phyloP scores from a whole-genome alignment of 2,797 vertebrate genomes.

The Tinamus major region DNA sequence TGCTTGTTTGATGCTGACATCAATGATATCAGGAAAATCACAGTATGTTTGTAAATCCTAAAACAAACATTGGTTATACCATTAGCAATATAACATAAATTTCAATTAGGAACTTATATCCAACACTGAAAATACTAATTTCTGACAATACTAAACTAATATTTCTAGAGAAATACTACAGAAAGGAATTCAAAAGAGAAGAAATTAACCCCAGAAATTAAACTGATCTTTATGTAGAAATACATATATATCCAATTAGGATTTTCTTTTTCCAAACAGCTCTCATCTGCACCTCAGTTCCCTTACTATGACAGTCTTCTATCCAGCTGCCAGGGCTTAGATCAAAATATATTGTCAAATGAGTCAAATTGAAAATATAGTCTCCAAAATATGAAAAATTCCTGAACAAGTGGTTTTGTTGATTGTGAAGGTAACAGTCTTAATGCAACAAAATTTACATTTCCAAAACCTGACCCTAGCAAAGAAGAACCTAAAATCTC shows the following conservation, averaged over 20 bases:
- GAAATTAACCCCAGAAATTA: background rate
- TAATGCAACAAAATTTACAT: too few relatives aligned
- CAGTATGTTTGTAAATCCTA: slow-evolving; percentile 93
- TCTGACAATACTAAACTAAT: background rate
- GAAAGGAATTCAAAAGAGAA: background rate
- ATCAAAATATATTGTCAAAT: background rate
- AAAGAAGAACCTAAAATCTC: background rate
- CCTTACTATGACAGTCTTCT: background rate
- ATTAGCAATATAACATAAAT: background rate
- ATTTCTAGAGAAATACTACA: background rate
- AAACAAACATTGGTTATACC: slow-evolving; percentile 12
- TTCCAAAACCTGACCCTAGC: background rate
- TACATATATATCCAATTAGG: background rate
- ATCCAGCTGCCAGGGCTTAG: background rate
- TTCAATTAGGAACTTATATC: background rate
- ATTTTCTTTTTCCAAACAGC: background rate
- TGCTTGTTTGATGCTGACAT: slow-evolving; percentile 95
- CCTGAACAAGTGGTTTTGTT: too few relatives aligned
- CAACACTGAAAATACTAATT: background rate
- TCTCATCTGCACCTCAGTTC: background rate
- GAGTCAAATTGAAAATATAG: too few relatives aligned
- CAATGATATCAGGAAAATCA: slow-evolving; percentile 95
- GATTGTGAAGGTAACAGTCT: too few relatives aligned
- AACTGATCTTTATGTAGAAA: background rate
- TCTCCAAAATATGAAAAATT: too few relatives aligned